Evolutionary conservation across 2,113 vertebrate species (phyloP).

Genomic region (Grammomys surdaster): DNA sequence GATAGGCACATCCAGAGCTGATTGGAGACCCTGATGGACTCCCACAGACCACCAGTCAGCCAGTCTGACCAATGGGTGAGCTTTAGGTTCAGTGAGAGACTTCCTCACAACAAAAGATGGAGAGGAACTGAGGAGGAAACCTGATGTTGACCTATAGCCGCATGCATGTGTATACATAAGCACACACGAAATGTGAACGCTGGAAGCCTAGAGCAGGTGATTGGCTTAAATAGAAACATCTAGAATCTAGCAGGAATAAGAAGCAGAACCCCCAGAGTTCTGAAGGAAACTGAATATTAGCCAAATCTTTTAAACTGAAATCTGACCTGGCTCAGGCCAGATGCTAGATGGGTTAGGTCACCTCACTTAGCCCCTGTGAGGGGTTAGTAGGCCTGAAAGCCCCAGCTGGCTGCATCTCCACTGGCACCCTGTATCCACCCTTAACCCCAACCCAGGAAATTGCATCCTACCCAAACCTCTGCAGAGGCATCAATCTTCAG

Average conservation of each 20-base stretch:
- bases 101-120: not conserved
- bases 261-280: fast-evolving
- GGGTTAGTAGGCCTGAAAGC: no score
- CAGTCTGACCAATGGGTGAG: not conserved
- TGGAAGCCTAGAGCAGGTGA: no score
- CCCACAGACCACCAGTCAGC: not conserved
- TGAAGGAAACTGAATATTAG: not conserved
- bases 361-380: not conserved
- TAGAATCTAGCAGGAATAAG: not conserved
- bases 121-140: not conserved
- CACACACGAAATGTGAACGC: not conserved
- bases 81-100: not conserved
- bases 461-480: no score
- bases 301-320: not conserved
- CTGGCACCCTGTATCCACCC: not conserved
- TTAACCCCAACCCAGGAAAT: not conserved
- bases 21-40: not conserved
- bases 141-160: not conserved
- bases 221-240: not conserved
- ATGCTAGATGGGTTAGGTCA: not conserved
- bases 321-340: not conserved
- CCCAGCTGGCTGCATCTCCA: not conserved
- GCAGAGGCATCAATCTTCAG: not conserved
- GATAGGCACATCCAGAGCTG: not conserved
- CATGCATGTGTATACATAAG: not conserved